Conservation (phyloP, 2,888 invertebrate genomes). For the Caradrina clavipalpis region DNA sequence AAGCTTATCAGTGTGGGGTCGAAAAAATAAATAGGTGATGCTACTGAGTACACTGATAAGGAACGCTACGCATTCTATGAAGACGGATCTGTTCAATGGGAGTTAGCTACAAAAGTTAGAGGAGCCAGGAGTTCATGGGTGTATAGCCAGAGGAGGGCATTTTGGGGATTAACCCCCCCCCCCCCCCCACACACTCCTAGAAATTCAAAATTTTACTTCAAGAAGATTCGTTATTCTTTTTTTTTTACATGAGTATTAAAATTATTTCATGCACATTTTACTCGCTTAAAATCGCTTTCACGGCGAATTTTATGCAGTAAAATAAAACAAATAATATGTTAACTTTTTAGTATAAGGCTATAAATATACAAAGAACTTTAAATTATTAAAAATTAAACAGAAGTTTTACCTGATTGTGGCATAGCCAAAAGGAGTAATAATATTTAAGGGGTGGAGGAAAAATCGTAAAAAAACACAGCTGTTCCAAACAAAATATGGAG, state of each 20-base stretch:
- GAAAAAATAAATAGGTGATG: conserved; percentile 60
- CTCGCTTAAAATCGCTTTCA: not conserved
- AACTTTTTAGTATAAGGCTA: not conserved
- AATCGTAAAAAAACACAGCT: too few species aligned
- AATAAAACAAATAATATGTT: not conserved
- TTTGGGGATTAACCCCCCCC: too few species aligned
- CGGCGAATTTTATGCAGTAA: not conserved
- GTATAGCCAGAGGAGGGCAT: too few species aligned
- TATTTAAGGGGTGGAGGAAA: not conserved
- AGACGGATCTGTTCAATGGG: conserved; percentile 20
- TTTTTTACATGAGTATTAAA: too few species aligned
- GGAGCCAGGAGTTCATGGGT: too few species aligned
- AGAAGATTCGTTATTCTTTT: too few species aligned
- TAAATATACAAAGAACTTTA: not conserved
- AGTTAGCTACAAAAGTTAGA: not conserved
- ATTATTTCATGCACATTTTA: too few species aligned
- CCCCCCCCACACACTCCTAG: too few species aligned
- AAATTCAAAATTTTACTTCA: too few species aligned
- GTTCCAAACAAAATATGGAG: too few species aligned
- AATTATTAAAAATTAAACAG: not conserved
- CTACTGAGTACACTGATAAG: conserved; percentile 51
- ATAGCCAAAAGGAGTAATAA: not conserved
- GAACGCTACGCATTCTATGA: conserved; percentile 34
- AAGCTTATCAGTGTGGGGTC: conserved; percentile 75
- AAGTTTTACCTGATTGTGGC: not conserved